These are phyloP conservation scores for Chloropsis cyanopogon DNA, from an alignment of 2,113 vertebrate genomes.

Conservation along the genomic window DNA sequence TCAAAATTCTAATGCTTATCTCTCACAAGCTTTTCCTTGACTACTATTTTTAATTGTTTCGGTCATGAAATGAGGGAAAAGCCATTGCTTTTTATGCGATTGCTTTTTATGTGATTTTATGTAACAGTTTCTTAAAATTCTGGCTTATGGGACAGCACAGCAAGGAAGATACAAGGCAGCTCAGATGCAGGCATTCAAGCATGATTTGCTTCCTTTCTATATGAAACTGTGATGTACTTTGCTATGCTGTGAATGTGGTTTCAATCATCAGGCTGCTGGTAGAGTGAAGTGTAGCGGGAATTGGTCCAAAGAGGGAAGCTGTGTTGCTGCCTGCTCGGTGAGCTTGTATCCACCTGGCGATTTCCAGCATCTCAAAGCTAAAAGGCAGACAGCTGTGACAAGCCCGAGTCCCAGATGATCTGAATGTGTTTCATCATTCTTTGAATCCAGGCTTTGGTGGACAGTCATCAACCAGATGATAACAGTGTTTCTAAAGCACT, in stretches of 20 bases:
- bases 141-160: not conserved
- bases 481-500: not conserved
- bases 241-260: not conserved
- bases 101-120: not conserved
- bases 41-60: not conserved
- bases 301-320: not conserved
- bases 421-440: not conserved
- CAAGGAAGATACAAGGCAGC: not conserved
- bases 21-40: not conserved
- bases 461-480: not conserved
- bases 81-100: not conserved
- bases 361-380: not conserved
- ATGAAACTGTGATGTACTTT: not conserved
- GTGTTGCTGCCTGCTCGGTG: not conserved
- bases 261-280: not conserved
- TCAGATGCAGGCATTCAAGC: not conserved
- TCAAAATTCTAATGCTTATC: not conserved
- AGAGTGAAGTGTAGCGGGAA: not conserved
- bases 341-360: not conserved
- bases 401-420: not conserved
- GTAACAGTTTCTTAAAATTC: not conserved
- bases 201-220: not conserved
- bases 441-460: not conserved
- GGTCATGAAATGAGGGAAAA: not conserved
- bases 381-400: constrained; percentile 5